Evolutionary conservation across 2,113 vertebrate genomes (phyloP).

Genomic region (Pteruthius melanotis): DNA sequence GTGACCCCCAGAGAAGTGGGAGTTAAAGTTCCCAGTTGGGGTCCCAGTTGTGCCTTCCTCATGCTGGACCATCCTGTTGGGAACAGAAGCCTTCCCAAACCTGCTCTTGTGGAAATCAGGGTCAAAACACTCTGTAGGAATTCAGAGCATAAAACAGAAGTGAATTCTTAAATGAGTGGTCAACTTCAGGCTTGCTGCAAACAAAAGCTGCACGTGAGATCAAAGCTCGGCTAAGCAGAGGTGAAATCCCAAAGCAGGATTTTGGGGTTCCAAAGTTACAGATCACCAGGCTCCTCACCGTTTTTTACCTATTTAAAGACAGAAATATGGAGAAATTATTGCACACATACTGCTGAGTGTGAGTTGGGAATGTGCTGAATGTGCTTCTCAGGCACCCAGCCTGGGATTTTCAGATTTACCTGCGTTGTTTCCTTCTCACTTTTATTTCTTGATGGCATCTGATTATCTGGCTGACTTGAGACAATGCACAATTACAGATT

Average conservation of each 20-base stretch:
- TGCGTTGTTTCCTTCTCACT: neutral
- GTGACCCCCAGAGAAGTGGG: neutral
- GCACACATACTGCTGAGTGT: neutral
- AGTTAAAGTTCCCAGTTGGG: neutral
- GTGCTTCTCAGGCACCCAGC: neutral
- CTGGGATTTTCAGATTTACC: neutral
- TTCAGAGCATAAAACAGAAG: neutral
- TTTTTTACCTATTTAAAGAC: neutral
- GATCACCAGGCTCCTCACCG: neutral
- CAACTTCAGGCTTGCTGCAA: neutral
- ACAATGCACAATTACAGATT: neutral
- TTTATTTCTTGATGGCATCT: neutral
- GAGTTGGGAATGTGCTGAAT: neutral
- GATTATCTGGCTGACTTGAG: neutral
- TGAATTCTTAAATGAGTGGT: neutral
- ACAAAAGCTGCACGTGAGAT: neutral
- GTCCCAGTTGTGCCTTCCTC: accelerated
- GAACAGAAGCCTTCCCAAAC: neutral
- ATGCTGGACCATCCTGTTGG: accelerated
- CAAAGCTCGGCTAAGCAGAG: neutral
- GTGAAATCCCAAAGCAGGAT: neutral
- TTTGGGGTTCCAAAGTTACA: neutral
- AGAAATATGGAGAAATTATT: neutral
- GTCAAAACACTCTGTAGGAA: neutral
- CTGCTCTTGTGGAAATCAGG: neutral